Evolutionary conservation across 2,113 vertebrate genomes (phyloP).

Genomic region (Harpagus bidentatus): DNA sequence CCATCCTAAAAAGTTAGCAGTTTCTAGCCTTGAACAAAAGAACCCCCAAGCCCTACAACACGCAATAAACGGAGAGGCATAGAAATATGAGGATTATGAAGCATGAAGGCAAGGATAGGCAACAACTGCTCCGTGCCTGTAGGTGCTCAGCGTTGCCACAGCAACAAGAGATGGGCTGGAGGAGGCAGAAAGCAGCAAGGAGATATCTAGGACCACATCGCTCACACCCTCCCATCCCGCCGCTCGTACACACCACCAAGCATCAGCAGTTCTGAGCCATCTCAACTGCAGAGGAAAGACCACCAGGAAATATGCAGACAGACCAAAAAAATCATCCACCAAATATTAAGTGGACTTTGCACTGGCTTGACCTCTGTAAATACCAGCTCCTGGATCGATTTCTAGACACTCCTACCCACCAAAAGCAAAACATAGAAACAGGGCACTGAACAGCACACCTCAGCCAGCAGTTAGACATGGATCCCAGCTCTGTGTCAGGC

Average conservation of each 20-base stretch:
- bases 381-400: neutral
- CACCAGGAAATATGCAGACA: neutral
- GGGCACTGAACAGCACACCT: neutral
- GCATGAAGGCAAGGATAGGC: neutral
- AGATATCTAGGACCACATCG: neutral
- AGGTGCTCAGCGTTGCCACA: slow-evolving; percentile 39
- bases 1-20: neutral
- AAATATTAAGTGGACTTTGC: neutral
- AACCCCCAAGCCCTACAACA: neutral
- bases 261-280: neutral
- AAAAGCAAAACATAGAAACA: neutral
- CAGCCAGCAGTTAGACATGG: neutral
- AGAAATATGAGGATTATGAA: neutral
- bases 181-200: slow-evolving; percentile 4
- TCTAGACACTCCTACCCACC: neutral
- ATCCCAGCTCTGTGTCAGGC: neutral
- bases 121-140: neutral
- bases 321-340: neutral
- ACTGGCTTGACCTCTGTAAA: neutral
- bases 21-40: neutral
- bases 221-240: neutral
- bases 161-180: slow-evolving; percentile 35
- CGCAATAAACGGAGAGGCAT: neutral
- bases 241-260: neutral
- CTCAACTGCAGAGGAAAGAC: neutral